Conservation (phyloP, 64 coral and sea anemone species). For the Montipora efflorescens region DNA sequence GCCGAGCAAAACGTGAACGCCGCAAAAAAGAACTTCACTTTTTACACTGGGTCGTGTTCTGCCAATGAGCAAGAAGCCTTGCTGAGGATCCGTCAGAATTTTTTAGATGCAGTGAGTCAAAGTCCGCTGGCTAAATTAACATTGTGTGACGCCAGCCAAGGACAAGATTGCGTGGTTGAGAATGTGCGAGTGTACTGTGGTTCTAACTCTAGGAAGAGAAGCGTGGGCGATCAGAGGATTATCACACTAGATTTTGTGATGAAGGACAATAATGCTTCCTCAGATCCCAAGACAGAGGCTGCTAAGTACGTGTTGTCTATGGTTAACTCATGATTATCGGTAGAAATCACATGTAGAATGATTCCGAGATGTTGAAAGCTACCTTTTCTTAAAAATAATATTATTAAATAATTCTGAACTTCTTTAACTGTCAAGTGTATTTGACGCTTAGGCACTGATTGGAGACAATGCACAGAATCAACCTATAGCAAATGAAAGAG, state of each 20-base stretch:
- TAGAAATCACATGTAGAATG: too few species aligned
- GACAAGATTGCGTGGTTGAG: conserved; percentile 77
- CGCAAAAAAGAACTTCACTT: conserved; percentile 85
- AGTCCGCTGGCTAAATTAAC: conserved; percentile 80
- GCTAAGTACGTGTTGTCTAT: conserved; percentile 12
- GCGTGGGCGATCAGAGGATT: conserved; percentile 57
- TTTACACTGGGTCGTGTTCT: conserved; percentile 83
- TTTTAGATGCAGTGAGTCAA: conserved; percentile 76
- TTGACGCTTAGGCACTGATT: too few species aligned
- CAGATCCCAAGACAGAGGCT: conserved; percentile 69
- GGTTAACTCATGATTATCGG: too few species aligned
- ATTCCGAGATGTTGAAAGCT: too few species aligned
- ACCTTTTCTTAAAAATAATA: too few species aligned
- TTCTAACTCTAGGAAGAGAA: conserved; percentile 45
- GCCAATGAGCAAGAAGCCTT: conserved; percentile 64
- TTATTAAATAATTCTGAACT: too few species aligned
- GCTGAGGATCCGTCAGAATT: conserved; percentile 82
- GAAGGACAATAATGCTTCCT: conserved; percentile 63
- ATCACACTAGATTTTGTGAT: conserved; percentile 92
- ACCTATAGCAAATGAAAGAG: too few species aligned
- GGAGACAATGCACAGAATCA: too few species aligned
- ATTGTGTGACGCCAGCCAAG: conserved; percentile 66
- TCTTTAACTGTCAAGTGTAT: too few species aligned
- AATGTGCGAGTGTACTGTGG: conserved; percentile 92
- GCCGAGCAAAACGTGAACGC: conserved; percentile 68